A percentile compares a stretch with the other conserved stretches of the same genome.
Conservation (phyloP, 2,888 invertebrate genomes). For the Sminthurides aquaticus region DNA sequence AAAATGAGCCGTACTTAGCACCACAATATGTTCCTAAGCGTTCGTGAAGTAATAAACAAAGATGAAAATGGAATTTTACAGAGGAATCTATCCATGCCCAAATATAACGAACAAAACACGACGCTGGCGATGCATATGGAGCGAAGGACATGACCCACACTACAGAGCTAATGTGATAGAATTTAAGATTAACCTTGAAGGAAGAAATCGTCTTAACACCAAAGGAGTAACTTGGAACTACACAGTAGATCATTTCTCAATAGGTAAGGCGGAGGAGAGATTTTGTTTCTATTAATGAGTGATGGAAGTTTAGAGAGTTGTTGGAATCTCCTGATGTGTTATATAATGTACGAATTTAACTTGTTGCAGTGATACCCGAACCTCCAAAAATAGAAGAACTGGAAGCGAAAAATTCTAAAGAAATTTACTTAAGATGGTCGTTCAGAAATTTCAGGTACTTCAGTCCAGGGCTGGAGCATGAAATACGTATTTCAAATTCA, state of each 20-base stretch:
- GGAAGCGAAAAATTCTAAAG: slow-evolving; percentile 13
- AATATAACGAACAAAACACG: not conserved
- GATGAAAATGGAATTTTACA: too few species aligned
- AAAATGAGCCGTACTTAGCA: too few species aligned
- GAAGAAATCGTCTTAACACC: slow-evolving; percentile 54
- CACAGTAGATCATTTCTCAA: slow-evolving; percentile 30
- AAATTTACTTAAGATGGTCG: slow-evolving; percentile 29
- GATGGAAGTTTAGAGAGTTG: slow-evolving; percentile 8
- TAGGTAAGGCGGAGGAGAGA: slow-evolving; percentile 27
- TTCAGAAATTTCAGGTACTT: slow-evolving; percentile 35
- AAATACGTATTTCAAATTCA: slow-evolving; percentile 30
- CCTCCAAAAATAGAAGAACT: slow-evolving; percentile 21
- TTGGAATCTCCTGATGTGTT: too few species aligned
- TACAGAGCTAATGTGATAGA: slow-evolving; percentile 52
- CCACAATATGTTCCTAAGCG: too few species aligned
- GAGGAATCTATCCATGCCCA: not conserved
- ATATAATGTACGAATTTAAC: too few species aligned
- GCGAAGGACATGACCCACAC: slow-evolving; percentile 50
- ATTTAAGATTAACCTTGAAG: slow-evolving; percentile 57
- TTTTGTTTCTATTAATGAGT: slow-evolving; percentile 3
- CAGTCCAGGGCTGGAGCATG: slow-evolving; percentile 34
- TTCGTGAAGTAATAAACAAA: too few species aligned
- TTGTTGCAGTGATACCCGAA: slow-evolving; percentile 40
- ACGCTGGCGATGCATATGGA: not conserved
- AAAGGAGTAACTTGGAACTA: slow-evolving; percentile 31